Evolutionary conservation across 2,113 vertebrate species (phyloP).

Genomic region (Cynocephalus volans): DNA sequence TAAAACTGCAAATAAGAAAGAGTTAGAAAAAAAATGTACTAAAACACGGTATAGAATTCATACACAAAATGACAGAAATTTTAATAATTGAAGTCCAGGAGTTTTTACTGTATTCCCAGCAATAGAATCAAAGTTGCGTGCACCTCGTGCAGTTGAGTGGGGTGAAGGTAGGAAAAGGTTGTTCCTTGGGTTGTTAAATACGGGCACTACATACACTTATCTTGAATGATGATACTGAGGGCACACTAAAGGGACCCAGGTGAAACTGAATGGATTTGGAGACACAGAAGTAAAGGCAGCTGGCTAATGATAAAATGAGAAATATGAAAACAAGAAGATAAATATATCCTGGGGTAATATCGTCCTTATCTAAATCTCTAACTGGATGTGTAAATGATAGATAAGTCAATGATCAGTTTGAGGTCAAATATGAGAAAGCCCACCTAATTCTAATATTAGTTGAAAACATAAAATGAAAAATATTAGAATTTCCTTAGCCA

Average conservation of each 20-base stretch:
- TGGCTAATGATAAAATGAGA: not conserved
- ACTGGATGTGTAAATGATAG: not conserved
- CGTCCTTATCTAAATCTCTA: not conserved
- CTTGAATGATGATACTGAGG: not conserved
- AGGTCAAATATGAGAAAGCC: not conserved
- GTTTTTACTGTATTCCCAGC: not conserved
- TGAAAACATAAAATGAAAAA: not conserved
- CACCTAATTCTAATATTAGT: not conserved
- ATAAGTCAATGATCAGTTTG: not conserved
- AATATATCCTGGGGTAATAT: not conserved
- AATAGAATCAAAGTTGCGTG: not conserved
- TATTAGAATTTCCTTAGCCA: not conserved
- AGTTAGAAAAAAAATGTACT: not conserved
- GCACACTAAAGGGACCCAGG: not conserved
- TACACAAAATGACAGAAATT: too few species aligned
- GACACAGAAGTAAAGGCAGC: not conserved
- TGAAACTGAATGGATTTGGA: not conserved
- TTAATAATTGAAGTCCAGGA: too few species aligned
- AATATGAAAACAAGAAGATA: not conserved
- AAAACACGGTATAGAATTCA: not conserved
- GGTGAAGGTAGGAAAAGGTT: not conserved
- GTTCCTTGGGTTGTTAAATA: not conserved
- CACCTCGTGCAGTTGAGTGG: not conserved
- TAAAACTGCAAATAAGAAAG: slow-evolving; percentile 5
- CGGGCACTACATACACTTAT: not conserved